These are phyloP conservation scores for Morpho achilles DNA, from an alignment of 2,888 invertebrate genomes.

Conservation along the genomic window DNA sequence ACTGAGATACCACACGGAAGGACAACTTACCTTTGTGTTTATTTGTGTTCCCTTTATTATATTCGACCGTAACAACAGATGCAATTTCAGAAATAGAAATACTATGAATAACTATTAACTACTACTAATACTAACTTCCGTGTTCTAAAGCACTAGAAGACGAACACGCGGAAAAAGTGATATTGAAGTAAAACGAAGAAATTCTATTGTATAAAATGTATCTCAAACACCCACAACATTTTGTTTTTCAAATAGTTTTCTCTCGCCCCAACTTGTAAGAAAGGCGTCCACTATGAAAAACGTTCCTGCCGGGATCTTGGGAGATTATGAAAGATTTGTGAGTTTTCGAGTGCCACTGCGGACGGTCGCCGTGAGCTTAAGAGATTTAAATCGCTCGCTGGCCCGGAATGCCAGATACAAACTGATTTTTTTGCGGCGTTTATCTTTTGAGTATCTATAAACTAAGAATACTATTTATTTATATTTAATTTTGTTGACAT, in stretches of 20 bases:
- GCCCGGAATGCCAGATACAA: conserved; percentile 75
- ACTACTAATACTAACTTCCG: too few species aligned
- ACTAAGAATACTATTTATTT: conserved; percentile 2
- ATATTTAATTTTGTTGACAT: background rate
- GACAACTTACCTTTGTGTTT: too few species aligned
- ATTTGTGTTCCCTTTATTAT: too few species aligned
- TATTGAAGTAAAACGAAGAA: too few species aligned
- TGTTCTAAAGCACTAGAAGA: too few species aligned
- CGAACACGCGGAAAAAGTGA: too few species aligned
- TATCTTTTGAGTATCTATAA: conserved; percentile 2
- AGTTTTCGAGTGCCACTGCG: conserved; percentile 65
- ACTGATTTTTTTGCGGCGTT: conserved; percentile 52
- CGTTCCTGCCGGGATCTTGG: conserved; percentile 64
- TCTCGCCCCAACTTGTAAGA: conserved; percentile 19
- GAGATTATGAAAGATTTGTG: conserved; percentile 80
- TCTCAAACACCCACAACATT: conserved; percentile 2
- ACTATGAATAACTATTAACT: too few species aligned
- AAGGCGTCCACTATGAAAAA: conserved; percentile 58
- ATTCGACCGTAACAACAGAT: too few species aligned
- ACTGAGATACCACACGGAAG: too few species aligned
- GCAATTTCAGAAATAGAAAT: too few species aligned
- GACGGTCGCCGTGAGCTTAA: conserved; percentile 71
- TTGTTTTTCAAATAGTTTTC: conserved; percentile 20
- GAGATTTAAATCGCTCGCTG: conserved; percentile 77
- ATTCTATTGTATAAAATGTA: background rate